Evolutionary conservation across 2,797 vertebrate genomes (phyloP), one percentile per base, ranked within the genome.

Genomic region (Esox lucius): DNA sequence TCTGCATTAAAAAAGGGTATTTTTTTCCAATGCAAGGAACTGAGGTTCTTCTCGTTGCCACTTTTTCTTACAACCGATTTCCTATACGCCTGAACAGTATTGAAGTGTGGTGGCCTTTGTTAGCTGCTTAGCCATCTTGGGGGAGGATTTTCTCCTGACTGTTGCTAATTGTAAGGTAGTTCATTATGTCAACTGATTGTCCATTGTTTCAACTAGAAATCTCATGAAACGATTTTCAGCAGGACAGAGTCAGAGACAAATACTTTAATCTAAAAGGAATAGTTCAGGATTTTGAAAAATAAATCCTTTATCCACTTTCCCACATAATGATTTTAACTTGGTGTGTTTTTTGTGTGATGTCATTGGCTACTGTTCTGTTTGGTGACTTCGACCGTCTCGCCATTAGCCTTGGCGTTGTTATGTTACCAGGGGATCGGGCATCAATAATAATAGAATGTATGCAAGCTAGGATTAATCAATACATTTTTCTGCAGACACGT

Each of bases 371-470:
- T 39, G 35, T 5, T 31, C 53, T 59, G 53, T 17, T 65, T 65
- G 13, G 13, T 65, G 15, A 15, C 42, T 9, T 61, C 26, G 22
- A n/a, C 81, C 72, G 35, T 61, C 4, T 33, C 13, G 8, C 15
- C 11, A 49, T 79, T 79, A 48, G 31, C 67, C 76, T 84, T 71
- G 9, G 17, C 78, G 67, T 76, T 76, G 49, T 69, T 87, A 82
- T 70, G 68, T 71, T 82, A 77, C 22, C 31, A 61, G 2, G n/a
- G 69, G 75, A 80, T 59, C 26, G 7, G 68, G 76, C 78, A 81
- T 85, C 90, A 81, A 89, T 92, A 78, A 85, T 87, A 90, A 91
- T 78, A 81, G 87, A 90, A 90, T 85, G 83, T 73, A 82, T 72
- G 69, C 51, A 66, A 64, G 85, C 56, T 68, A 79, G 80, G 83